Evolutionary conservation across 2,888 invertebrate species (phyloP), one percentile per base, ranked within the genome.

Genomic region (Dicranocentrus wangi): DNA sequence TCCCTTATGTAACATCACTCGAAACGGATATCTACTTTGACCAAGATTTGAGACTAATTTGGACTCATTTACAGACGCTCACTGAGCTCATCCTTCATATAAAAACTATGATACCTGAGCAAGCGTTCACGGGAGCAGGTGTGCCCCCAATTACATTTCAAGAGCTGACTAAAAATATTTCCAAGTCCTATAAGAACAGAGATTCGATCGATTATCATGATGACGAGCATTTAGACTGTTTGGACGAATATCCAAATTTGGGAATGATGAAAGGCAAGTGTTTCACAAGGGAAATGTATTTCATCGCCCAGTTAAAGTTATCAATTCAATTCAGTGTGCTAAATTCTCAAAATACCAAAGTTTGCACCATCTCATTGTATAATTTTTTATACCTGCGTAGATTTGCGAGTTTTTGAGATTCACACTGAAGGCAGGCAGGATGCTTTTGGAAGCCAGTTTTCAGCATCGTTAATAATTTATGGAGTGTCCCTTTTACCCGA

Each of bases 11-110:
- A 2, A 69, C 65, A 13, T 58, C 39, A 2, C 61, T 82, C 5
- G 82, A 82, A 19, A 82, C 82, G 23, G 82, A 82, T 21, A 55
- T 82, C 39, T 82, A 75, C 53, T 82, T 75, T 51, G 82, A 82
- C 53, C 72, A 82, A 47, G 82, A 82, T 51, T 51, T 82, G 47
- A 42, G 82, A 53, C 19, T 82, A 51, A 82, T 82, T 66, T 82
- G 82, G 82, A 69, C 75, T 13, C 79, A 82, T 66, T 51, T 82
- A 39, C 61, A 79, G 19, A 32, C 21, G 13, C 60, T 82, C 2
- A 55, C 55, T 1, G 68, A 73, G n/a, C 71, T 82, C 0, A 65
- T 75, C 32, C 47, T 82, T 1, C 82, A 82, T 53, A 32, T 82
- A 17, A 72, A 63, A 63, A 58, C 70, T 1, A 17, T 63, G 19